These are phyloP conservation scores for Ptilorrhoa leucosticta DNA, from an alignment of 2,113 vertebrate species.

Conservation along the genomic window DNA sequence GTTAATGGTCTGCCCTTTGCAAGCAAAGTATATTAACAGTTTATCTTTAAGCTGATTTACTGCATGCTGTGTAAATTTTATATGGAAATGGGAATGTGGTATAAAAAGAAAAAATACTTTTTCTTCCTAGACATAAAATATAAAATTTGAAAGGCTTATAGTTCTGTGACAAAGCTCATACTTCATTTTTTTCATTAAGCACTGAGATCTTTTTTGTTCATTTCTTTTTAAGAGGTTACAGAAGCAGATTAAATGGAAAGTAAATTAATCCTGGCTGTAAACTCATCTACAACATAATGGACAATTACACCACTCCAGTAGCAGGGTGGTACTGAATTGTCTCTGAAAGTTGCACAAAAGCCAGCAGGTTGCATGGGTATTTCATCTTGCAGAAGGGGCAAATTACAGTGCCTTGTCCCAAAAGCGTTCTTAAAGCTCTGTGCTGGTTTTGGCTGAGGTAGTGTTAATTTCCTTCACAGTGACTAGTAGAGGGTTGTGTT, in stretches of 20 bases:
- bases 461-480: neutral
- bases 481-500: neutral
- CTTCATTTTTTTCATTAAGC: neutral
- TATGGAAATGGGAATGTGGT: neutral
- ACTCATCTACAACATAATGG: neutral
- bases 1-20: constrained; percentile 24
- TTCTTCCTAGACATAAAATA: neutral
- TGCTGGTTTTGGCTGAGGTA: neutral
- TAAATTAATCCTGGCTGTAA: neutral
- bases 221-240: neutral
- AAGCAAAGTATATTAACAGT: constrained; percentile 18
- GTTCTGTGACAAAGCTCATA: neutral
- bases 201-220: neutral
- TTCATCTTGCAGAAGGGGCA: neutral
- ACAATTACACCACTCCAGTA: neutral
- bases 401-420: neutral
- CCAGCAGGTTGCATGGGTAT: neutral
- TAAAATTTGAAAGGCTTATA: neutral
- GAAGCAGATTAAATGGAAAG: neutral
- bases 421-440: neutral
- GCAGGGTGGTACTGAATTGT: neutral
- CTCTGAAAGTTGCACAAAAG: neutral
- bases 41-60: constrained; percentile 29
- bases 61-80: neutral
- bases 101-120: neutral